Base-by-base conservation (phyloP, 2,797 vertebrate genomes). In the Chaetophractus vellerosus region DNA sequence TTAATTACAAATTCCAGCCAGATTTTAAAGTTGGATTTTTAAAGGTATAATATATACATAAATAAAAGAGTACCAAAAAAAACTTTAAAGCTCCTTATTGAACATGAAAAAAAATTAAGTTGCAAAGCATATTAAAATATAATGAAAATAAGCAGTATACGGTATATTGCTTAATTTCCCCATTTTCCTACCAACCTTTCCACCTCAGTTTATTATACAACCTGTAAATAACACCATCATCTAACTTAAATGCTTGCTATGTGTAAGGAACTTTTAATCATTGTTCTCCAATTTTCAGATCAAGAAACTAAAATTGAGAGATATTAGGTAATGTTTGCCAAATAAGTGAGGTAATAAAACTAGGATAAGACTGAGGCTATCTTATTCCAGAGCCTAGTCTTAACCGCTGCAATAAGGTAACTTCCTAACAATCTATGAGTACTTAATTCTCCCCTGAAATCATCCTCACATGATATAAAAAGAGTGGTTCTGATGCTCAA, bases 1-100 rank as follows among this genome's bases (percentile, higher is more conserved):
- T 81, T 93, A 85, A 82, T 71, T 71, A 78, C 18, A 64, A 93
- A 86, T 69, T 91, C 31, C 57, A 96, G 78, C 2, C 11, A 93
- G 61, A 87, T 72, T 94, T 94, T 86, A 91, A 50, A 52, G 38
- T 31, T 75, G 61, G 24, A 28, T 41, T 68, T 64, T 59, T 59
- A 78, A 84, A 75, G 23, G 89, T 52, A 52, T 6, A 52, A 52
- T 52, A 55, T 9, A 82, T 33, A 85, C 5, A 55, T 16, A 36
- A 23, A 31, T 3, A 23, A 82, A 82, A 36, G 4, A 78, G 61
- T 36, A 90, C 3, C n/a, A n/a, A 79, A 71, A 96, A 75, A 28
- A 75, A 38, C 9, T 33, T 87, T 64, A 88, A 81, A 94, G 52
- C 16, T 84, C 93, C 19, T 66, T 90, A 90, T 19, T 69, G 78